Evolutionary conservation across 1,140 invertebrate species (phyloP).

Genomic region (Melanaphis sacchari): DNA sequence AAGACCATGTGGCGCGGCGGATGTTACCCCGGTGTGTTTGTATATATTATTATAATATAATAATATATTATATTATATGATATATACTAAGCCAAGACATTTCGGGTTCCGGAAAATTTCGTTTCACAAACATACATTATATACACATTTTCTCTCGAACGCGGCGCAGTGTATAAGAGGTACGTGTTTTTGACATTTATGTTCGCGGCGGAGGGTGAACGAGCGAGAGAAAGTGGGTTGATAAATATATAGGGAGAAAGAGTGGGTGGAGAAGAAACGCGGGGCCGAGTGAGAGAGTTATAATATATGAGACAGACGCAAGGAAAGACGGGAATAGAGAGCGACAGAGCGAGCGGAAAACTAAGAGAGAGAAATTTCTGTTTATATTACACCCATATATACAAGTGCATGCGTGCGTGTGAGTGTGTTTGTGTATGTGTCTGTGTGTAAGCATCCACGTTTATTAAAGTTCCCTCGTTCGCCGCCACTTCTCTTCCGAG

Average conservation of each 20-base stretch:
- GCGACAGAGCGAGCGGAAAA: not conserved
- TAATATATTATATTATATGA: conserved; percentile 8
- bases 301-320: conserved; percentile 10
- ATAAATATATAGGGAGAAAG: not conserved
- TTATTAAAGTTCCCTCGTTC: conserved; percentile 50
- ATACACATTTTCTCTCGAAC: not conserved
- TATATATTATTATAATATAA: conserved; percentile 31
- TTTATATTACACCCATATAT: not conserved
- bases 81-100: conserved; percentile 41
- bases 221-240: no score
- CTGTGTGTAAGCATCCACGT: conserved; percentile 28
- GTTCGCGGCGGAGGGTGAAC: not conserved
- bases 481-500: not conserved
- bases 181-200: conserved; percentile 53
- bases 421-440: not conserved
- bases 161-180: not conserved
- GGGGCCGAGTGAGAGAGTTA: not conserved
- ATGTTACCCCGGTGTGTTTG: conserved; percentile 10
- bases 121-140: conserved; percentile 42
- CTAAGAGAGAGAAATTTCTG: conserved; percentile 37
- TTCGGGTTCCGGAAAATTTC: conserved; percentile 45
- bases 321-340: not conserved
- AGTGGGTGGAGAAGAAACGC: not conserved
- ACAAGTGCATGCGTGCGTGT: not conserved
- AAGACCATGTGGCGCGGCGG: not conserved